Evolutionary conservation across 2,113 vertebrate species (phyloP), one percentile per base, ranked within the genome.

Genomic region (Cariama cristata): DNA sequence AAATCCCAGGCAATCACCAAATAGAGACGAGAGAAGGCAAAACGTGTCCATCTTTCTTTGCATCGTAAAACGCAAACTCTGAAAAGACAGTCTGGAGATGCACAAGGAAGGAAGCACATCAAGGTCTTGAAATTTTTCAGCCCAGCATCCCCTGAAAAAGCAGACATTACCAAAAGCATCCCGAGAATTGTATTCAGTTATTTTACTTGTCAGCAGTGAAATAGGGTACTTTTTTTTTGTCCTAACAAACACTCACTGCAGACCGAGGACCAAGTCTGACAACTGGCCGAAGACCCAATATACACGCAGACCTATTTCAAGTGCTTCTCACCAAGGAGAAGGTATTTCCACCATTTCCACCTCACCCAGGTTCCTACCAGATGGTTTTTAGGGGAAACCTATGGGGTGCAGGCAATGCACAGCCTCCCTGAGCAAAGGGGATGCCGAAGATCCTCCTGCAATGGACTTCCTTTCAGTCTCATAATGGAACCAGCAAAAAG

Each of bases 51-150:
- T 10, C 7, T 33, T 10, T 26, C 55, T 69, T 28, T 26, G 26
- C 23, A 23, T 3, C 6, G 0, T 0, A 8, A 16, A 44, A 79
- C 1, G 14, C 45, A 49, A 60, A 15, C 52, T 49, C 5, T 3
- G 58, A 23, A 19, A 14, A 76, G 63, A 17, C 32, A 52, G 14
- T 8, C 14, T 9, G 71, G 45, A 38, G 28, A 23, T 5, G 2
- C 19, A 5, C 24, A 3, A 11, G 45, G 52, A 33, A 21, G 11
- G 35, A 58, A 56, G 38, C 16, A 17, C 47, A 38, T 11, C 55
- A 16, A 9, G 2, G 1, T 9, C 30, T 21, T 32, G 40, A 21
- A 4, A 18, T 11, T 28, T 52, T 33, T 45, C 62, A 67, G 44
- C 6, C 18, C 53, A 32, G 40, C 49, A 33, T 24, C 16, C 38